Base-by-base conservation (phyloP, 2,797 vertebrate species). In the Margarornis squamiger region DNA sequence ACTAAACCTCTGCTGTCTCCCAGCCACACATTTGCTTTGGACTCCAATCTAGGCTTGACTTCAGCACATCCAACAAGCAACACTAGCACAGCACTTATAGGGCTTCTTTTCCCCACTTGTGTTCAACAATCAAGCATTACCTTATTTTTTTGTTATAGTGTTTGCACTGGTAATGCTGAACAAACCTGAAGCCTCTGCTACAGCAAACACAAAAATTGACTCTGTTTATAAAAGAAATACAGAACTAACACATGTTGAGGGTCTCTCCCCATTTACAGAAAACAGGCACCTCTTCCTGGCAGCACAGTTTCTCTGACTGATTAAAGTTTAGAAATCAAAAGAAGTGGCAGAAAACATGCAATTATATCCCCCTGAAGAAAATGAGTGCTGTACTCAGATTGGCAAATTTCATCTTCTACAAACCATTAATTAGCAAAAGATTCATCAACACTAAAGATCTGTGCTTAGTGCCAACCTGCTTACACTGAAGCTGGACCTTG, bases 401-500 rank as follows among this genome's bases (percentile, higher is more conserved):
- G 82, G 83, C 55, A 81, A 86, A 76, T 86, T 95, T 82, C 78
- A 71, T 76, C 86, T 76, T 45, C 75, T 43, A 36, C 66, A 66
- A 81, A 61, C 82, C 54, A 77, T 46, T 90, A 86, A 96, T 87
- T 54, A 83, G 91, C 73, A 61, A 66, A 78, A 94, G 81, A 86
- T 81, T 79, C 86, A 88, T 43, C 78, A 67, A 68, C 39, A 48
- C 68, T 77, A 29, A 67, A 77, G 73, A 61, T 41, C 67, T 46
- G 43, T 54, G 77, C 71, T 84, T 39, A 45, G 36, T 80, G 70
- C 48, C 78, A 97, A 77, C 87, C 77, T 79, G 91, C 95, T 97
- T 88, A 78, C 91, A 97, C 83, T 94, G 91, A 94, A 96, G 96
- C 92, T 97, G 98, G 96, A 98, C 98, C 97, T 98, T 98, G 98